These are phyloP conservation scores for Porites divaricata DNA, from an alignment of 92 coral and sea anemone genomes.

Conservation along the genomic window DNA sequence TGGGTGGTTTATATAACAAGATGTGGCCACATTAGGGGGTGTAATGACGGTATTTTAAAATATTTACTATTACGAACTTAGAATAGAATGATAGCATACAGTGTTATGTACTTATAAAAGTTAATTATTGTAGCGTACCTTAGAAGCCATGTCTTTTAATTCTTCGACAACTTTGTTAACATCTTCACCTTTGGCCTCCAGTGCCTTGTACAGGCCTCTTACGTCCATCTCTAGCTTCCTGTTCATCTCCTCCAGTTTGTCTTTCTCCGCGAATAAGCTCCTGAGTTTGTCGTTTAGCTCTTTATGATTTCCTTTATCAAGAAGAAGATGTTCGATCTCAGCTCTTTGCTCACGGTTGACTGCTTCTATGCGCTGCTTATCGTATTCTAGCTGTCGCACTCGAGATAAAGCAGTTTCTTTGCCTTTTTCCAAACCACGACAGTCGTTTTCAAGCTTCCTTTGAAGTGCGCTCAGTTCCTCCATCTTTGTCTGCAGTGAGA, in stretches of 20 bases:
- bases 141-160: slow-evolving; percentile 33
- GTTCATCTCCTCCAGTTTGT: slow-evolving; percentile 58
- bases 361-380: slow-evolving; percentile 60
- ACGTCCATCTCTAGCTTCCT: slow-evolving; percentile 54
- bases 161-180: slow-evolving; percentile 39
- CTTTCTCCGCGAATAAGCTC: slow-evolving; percentile 65
- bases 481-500: slow-evolving; percentile 54
- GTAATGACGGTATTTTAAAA: too few species aligned
- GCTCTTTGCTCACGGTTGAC: slow-evolving; percentile 54
- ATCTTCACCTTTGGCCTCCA: slow-evolving; percentile 58
- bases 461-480: slow-evolving; percentile 46
- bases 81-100: too few species aligned
- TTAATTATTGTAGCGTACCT: neutral
- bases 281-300: slow-evolving; percentile 56
- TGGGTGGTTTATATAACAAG: too few species aligned
- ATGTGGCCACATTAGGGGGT: too few species aligned
- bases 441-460: slow-evolving; percentile 61
- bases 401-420: slow-evolving; percentile 45
- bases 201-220: slow-evolving; percentile 47
- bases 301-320: slow-evolving; percentile 43
- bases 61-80: too few species aligned
- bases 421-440: slow-evolving; percentile 59
- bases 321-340: slow-evolving; percentile 55
- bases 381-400: slow-evolving; percentile 47
- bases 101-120: too few species aligned